These are phyloP conservation scores for Nowickia ferox DNA, from an alignment of 2,888 invertebrate genomes.

Conservation along the genomic window DNA sequence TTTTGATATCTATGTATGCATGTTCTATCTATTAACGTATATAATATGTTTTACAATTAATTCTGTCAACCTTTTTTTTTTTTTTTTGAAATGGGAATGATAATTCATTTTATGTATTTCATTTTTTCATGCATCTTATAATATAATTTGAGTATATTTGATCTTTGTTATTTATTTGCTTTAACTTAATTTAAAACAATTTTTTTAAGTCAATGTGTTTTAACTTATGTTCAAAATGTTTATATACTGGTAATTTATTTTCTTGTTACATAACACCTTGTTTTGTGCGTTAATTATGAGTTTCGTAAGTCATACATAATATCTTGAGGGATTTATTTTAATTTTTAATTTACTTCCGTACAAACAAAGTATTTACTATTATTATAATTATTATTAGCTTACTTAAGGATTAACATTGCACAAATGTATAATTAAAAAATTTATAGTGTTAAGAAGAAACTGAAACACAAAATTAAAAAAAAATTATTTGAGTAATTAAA, in stretches of 20 bases:
- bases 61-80: constrained; percentile 61
- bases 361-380: neutral
- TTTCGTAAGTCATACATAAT: constrained; percentile 19
- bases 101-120: neutral
- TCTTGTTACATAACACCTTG: constrained; percentile 49
- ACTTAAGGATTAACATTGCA: neutral
- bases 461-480: too few relatives aligned
- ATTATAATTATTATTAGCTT: neutral
- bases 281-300: constrained; percentile 65
- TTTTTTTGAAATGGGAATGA: constrained; percentile 55
- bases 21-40: neutral
- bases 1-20: neutral
- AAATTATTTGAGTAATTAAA: too few relatives aligned
- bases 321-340: neutral
- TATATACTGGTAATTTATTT: constrained; percentile 35
- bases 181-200: constrained; percentile 16
- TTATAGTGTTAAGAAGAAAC: too few relatives aligned
- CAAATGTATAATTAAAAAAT: too few relatives aligned
- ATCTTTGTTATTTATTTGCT: constrained; percentile 21
- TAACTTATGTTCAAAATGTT: neutral
- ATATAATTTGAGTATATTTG: constrained; percentile 38
- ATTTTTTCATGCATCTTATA: neutral
- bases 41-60: constrained; percentile 35
- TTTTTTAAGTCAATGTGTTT: neutral
- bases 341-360: neutral